A percentile compares a stretch with the other conserved stretches of the same genome.
Evolutionary conservation across 2,888 invertebrate species (phyloP).

Genomic region (Girardia tigrina): DNA sequence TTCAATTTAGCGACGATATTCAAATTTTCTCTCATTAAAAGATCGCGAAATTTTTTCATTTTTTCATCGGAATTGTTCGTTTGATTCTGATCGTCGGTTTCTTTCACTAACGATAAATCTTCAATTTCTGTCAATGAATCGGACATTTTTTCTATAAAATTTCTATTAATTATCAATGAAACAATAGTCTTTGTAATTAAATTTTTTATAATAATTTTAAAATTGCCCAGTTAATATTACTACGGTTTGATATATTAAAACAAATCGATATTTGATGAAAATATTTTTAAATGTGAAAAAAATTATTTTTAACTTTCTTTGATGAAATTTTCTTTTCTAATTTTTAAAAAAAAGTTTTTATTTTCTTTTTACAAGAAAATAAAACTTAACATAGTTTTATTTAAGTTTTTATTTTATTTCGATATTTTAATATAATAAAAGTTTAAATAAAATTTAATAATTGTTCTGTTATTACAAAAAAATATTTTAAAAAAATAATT

Average conservation of each 20-base stretch:
- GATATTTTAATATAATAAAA: no score
- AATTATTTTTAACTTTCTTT: background rate
- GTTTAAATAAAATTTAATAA: no score
- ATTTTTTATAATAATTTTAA: background rate
- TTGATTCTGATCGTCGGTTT: background rate
- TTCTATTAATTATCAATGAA: background rate
- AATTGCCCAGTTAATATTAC: background rate
- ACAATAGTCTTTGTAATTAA: background rate
- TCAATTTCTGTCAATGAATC: background rate
- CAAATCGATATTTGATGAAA: background rate
- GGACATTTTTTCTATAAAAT: background rate
- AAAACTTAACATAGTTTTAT: no score
- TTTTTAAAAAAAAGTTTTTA: background rate
- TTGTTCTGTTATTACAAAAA: no score
- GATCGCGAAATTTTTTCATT: background rate
- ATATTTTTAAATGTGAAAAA: background rate
- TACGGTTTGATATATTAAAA: background rate
- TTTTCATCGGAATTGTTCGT: background rate
- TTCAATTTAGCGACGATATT: slow-evolving; percentile 7
- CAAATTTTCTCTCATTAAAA: slow-evolving; percentile 1
- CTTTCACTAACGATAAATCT: background rate
- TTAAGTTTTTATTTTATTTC: no score
- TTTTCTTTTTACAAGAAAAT: background rate
- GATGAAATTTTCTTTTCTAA: background rate
- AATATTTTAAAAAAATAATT: no score